These are phyloP conservation scores for Sphaerophoria rueppellii DNA, from an alignment of 2,888 invertebrate species.

Conservation along the genomic window DNA sequence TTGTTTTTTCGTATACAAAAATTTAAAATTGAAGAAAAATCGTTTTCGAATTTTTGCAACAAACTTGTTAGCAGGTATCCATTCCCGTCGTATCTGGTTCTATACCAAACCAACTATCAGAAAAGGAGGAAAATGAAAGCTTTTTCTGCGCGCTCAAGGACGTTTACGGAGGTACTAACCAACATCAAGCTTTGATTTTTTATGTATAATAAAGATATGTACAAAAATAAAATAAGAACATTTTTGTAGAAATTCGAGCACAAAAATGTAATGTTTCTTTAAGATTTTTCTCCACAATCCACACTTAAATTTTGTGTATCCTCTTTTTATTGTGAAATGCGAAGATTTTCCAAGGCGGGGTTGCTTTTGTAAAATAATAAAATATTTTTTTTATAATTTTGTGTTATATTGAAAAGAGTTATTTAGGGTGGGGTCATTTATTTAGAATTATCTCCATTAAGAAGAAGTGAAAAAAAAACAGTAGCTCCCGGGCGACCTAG, in stretches of 20 bases:
- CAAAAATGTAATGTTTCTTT: slow-evolving; percentile 36
- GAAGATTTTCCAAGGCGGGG: slow-evolving; percentile 63
- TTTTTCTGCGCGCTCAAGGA: slow-evolving; percentile 72
- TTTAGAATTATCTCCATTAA: slow-evolving; percentile 26
- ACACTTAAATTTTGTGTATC: slow-evolving; percentile 66
- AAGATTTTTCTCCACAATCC: slow-evolving; percentile 65
- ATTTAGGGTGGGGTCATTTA: slow-evolving; percentile 60
- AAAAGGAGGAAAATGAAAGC: slow-evolving; percentile 63
- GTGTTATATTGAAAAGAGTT: not conserved
- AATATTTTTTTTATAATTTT: slow-evolving; percentile 6
- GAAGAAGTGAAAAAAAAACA: slow-evolving; percentile 14
- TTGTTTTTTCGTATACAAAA: slow-evolving; percentile 25
- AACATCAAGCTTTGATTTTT: slow-evolving; percentile 71
- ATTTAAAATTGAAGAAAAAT: slow-evolving; percentile 33
- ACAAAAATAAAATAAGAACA: slow-evolving; percentile 39
- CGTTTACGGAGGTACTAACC: slow-evolving; percentile 64
- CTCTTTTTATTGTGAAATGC: slow-evolving; percentile 41
- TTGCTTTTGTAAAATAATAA: slow-evolving; percentile 39
- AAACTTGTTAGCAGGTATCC: slow-evolving; percentile 59
- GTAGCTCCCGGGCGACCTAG: slow-evolving; percentile 81
- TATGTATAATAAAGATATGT: slow-evolving; percentile 70
- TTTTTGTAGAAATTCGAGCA: not conserved
- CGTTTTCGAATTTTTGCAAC: slow-evolving; percentile 56
- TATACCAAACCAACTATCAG: slow-evolving; percentile 48
- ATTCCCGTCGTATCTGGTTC: slow-evolving; percentile 49